These are phyloP conservation scores for Astropecten irregularis DNA, from an alignment of 53 echinoderm and acorn worm species.

Conservation along the genomic window DNA sequence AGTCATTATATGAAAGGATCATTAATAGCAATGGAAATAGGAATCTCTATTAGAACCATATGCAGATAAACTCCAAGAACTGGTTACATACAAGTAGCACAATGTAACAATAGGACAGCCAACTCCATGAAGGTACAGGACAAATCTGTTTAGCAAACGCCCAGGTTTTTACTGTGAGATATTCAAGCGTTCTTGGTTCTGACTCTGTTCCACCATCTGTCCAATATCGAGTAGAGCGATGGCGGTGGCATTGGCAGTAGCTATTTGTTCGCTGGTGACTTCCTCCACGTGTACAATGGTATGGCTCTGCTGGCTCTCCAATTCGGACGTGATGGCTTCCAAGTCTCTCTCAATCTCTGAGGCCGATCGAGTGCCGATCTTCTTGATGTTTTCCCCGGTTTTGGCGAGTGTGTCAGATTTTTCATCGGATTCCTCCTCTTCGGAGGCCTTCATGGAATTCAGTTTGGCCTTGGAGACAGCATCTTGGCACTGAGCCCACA, in stretches of 20 bases:
- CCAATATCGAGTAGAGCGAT: conserved; percentile 45
- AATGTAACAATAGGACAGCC: too few relatives aligned
- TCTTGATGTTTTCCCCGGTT: not conserved
- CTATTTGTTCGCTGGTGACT: conserved; percentile 38
- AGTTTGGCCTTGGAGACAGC: conserved; percentile 11
- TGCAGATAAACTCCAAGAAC: too few relatives aligned
- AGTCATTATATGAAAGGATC: too few relatives aligned
- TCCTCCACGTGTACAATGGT: not conserved
- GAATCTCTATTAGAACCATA: too few relatives aligned
- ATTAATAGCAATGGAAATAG: too few relatives aligned
- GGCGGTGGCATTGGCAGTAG: conserved; percentile 37
- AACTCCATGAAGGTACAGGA: too few relatives aligned
- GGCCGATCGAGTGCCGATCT: not conserved
- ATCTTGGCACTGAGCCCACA: conserved; percentile 48
- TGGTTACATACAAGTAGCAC: too few relatives aligned
- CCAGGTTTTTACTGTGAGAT: too few relatives aligned
- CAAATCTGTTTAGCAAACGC: too few relatives aligned
- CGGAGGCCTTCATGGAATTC: not conserved
- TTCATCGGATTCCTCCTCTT: not conserved
- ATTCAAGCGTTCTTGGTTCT: conserved; percentile 29
- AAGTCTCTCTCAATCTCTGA: conserved; percentile 37
- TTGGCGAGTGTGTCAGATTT: too few relatives aligned
- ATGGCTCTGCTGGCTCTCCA: conserved; percentile 18
- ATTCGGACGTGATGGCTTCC: conserved; percentile 9
- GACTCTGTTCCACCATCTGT: conserved; percentile 43